Evolutionary conservation across 30 jellyfish, hydroid and myxozoan species (phyloP).

Genomic region (Aurelia coerulea): DNA sequence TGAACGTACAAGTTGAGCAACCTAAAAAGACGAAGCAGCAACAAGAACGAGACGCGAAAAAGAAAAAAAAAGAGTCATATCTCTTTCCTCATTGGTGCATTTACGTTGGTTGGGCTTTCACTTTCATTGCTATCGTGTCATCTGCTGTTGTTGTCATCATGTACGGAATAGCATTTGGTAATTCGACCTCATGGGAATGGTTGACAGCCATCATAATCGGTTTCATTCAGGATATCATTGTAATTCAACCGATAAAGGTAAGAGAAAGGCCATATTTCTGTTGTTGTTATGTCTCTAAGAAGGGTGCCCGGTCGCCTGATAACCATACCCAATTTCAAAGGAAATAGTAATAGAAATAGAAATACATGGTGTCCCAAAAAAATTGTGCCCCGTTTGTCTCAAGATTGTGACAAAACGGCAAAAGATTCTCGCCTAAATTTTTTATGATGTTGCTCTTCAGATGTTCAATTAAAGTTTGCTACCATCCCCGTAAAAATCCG

Average conservation of each 20-base stretch:
- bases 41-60: slow-evolving; percentile 5
- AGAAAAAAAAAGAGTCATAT: slow-evolving; percentile 61
- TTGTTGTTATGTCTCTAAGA: too few relatives aligned
- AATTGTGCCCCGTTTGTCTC: too few relatives aligned
- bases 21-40: neutral
- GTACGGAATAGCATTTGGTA: slow-evolving; percentile 96
- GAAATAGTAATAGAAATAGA: too few relatives aligned
- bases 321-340: too few relatives aligned
- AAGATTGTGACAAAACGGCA: too few relatives aligned
- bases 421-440: too few relatives aligned
- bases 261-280: too few relatives aligned
- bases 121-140: slow-evolving; percentile 53
- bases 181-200: slow-evolving; percentile 89
- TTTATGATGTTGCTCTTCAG: too few relatives aligned
- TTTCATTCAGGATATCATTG: slow-evolving; percentile 78
- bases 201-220: slow-evolving; percentile 68
- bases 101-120: slow-evolving; percentile 83
- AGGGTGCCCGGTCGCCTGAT: too few relatives aligned
- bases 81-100: slow-evolving; percentile 93
- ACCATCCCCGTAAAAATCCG: too few relatives aligned
- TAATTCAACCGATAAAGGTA: slow-evolving; percentile 94
- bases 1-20: slow-evolving; percentile 19
- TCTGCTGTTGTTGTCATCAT: slow-evolving; percentile 83
- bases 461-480: too few relatives aligned
- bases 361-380: too few relatives aligned